Evolutionary conservation across 1,140 invertebrate genomes (phyloP).

Genomic region (Drosophila auraria): DNA sequence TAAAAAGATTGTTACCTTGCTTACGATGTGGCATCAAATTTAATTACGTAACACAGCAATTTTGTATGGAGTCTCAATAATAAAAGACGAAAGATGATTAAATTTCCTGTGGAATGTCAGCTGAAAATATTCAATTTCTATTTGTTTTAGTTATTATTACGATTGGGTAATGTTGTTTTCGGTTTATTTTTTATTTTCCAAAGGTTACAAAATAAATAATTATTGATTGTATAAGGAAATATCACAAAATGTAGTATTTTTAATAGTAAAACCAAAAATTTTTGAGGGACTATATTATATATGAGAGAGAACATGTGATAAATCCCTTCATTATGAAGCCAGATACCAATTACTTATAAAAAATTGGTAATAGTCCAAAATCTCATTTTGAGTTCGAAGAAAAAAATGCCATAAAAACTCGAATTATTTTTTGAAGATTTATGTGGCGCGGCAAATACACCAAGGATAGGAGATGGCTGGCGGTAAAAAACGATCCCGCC

Average conservation of each 20-base stretch:
- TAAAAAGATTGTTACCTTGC: slow-evolving; percentile 9
- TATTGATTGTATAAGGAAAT: not conserved
- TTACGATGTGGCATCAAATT: slow-evolving; percentile 28
- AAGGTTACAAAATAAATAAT: too few relatives aligned
- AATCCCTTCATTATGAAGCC: slow-evolving; percentile 6
- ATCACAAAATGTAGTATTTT: not conserved
- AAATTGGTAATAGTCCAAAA: slow-evolving; percentile 11
- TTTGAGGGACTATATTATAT: not conserved
- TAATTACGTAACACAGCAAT: slow-evolving; percentile 15
- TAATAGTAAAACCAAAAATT: not conserved
- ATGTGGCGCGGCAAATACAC: slow-evolving; percentile 2
- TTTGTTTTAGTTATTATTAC: slow-evolving; percentile 7
- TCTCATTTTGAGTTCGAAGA: slow-evolving; percentile 12
- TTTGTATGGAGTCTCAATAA: not conserved
- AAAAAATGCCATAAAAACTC: slow-evolving; percentile 3
- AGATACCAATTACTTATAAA: slow-evolving; percentile 5
- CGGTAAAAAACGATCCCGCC: slow-evolving; percentile 35
- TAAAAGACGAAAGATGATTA: not conserved
- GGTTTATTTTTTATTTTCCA: not conserved
- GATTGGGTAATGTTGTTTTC: not conserved
- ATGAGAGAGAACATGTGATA: not conserved
- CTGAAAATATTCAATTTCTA: not conserved
- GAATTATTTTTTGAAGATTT: slow-evolving; percentile 29
- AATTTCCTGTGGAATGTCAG: not conserved
- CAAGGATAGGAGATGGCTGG: slow-evolving; percentile 36